Evolutionary conservation across 2,797 vertebrate species (phyloP), one percentile per base, ranked within the genome.

Genomic region (Paguma larvata): DNA sequence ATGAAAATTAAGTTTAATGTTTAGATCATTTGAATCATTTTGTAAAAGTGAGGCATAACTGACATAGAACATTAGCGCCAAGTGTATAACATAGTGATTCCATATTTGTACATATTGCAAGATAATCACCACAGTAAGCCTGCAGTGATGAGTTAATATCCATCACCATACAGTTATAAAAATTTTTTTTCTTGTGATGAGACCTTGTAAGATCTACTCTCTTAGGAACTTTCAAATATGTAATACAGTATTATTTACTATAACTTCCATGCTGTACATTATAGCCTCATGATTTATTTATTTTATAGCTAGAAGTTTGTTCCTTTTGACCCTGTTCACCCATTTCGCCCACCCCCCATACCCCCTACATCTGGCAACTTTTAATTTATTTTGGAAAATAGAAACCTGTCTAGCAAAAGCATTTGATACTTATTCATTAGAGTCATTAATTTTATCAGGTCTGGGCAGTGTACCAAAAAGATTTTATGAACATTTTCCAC

Each of bases 371-470:
- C 11, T 15, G 53, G n/a, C 41, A 91, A 78, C 3, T 78, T 84
- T 72, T 59, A 53, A 85, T 79, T 91, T 27, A 87, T 72, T 93
- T 93, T 88, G 59, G 75, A 94, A 96, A 92, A 83, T 34, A 89
- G 56, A 97, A 96, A 85, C 2, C 8, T 79, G 2, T 67, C 38
- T 91, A 38, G 68, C 46, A 75, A 93, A 97, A 95, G 27, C 30
- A 73, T 21, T 48, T 70, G n/a, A 75, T 75, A 62, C 13, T 44
- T 21, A 89, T 62, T 94, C 41, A 25, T 67, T 30, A 46, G 53
- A 59, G 34, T 91, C 46, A 92, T 82, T 92, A 80, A 48, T 21
- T 56, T 92, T 92, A 94, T 44, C 25, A 48, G 13, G 34, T 84
- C 93, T 97, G 27, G 41, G 15, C 85, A 65, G 53, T 44, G 2